A percentile compares a stretch with the other conserved stretches of the same genome.
phyloP scores from a whole-genome alignment of 1,140 invertebrate species.

The Drusus annulatus region DNA sequence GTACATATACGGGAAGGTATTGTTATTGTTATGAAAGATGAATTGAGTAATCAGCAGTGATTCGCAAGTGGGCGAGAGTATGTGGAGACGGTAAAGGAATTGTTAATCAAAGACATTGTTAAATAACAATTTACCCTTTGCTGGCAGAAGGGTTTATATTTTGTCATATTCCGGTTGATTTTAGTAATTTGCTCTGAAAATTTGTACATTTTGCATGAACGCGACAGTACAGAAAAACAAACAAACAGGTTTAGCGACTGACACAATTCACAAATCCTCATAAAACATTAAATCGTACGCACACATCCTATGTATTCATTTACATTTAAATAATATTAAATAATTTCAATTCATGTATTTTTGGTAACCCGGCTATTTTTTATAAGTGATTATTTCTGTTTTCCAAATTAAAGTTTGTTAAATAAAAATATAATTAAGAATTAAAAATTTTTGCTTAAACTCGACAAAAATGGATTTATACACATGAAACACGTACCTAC shows the following conservation, averaged over 20 bases:
- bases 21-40: constrained; percentile 33
- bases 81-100: constrained; percentile 6
- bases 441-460: too few species aligned
- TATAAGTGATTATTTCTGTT: too few species aligned
- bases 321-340: too few species aligned
- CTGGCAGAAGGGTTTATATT: constrained; percentile 17
- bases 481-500: too few species aligned
- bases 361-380: too few species aligned
- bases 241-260: neutral
- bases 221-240: constrained; percentile 16
- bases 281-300: too few species aligned
- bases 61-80: neutral
- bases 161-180: neutral
- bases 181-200: constrained; percentile 13
- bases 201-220: constrained; percentile 25
- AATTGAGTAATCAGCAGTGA: constrained; percentile 29
- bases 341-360: too few species aligned
- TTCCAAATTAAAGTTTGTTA: too few species aligned
- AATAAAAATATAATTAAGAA: too few species aligned
- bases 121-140: constrained; percentile 29
- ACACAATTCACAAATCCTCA: too few species aligned
- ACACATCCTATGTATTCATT: too few species aligned
- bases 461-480: too few species aligned
- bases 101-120: constrained; percentile 38
- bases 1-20: neutral